Evolutionary conservation across 2,888 invertebrate genomes (phyloP).

Genomic region (Agrochola lychnidis): DNA sequence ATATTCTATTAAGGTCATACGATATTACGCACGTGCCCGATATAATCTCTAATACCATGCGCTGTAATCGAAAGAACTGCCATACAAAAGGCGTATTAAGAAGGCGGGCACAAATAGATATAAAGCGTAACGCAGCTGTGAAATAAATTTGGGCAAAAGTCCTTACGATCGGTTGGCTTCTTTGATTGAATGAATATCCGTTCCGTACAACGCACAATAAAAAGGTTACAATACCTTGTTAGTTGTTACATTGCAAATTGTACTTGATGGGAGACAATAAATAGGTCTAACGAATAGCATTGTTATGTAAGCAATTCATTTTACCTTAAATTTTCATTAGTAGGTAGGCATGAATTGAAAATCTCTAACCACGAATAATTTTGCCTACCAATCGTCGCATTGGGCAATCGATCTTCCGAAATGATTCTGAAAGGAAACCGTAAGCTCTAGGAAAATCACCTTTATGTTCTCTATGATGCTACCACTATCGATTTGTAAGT

Average conservation of each 20-base stretch:
- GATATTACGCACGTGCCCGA: slow-evolving; percentile 75
- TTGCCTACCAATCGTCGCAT: background rate
- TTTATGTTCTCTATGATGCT: background rate
- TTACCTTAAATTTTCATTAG: too few relatives aligned
- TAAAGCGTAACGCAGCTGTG: slow-evolving; percentile 26
- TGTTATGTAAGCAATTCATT: background rate
- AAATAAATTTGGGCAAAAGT: slow-evolving; percentile 45
- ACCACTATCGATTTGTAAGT: background rate
- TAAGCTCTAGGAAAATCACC: background rate
- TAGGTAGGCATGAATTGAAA: background rate
- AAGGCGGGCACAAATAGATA: slow-evolving; percentile 34
- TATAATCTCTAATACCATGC: slow-evolving; percentile 75
- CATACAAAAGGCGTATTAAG: slow-evolving; percentile 49
- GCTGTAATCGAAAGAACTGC: slow-evolving; percentile 65
- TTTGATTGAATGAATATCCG: slow-evolving; percentile 60
- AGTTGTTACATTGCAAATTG: slow-evolving; percentile 22
- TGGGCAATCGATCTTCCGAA: background rate
- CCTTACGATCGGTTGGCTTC: slow-evolving; percentile 37
- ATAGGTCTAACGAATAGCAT: slow-evolving; percentile 22
- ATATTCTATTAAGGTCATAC: slow-evolving; percentile 79
- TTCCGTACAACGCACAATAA: slow-evolving; percentile 33
- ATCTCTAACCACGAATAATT: background rate
- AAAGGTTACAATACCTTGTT: slow-evolving; percentile 49
- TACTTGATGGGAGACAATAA: slow-evolving; percentile 13
- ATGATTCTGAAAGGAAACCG: background rate